Conservation (phyloP, 30 jellyfish, hydroid and myxozoan genomes). For the Aurelia sp. region DNA sequence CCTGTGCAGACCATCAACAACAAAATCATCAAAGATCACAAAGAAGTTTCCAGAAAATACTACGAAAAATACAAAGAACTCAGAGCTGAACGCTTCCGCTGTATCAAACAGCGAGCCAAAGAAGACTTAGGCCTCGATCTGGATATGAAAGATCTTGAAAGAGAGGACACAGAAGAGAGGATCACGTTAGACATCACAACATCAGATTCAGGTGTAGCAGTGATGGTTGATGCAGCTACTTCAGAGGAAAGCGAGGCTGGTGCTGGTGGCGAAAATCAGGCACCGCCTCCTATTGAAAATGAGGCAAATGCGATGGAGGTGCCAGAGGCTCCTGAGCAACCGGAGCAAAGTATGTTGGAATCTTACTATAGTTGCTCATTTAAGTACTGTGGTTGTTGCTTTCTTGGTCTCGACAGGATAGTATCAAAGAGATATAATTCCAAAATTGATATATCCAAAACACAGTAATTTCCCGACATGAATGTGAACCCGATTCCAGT, state of each 20-base stretch:
- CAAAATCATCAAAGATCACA: constrained; percentile 69
- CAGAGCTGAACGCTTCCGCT: constrained; percentile 79
- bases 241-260: constrained; percentile 17
- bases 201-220: constrained; percentile 38
- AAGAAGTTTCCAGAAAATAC: constrained; percentile 59
- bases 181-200: constrained; percentile 37
- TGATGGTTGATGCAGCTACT: constrained; percentile 17
- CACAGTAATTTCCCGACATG: too few species aligned
- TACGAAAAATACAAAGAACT: constrained; percentile 74
- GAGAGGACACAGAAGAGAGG: constrained; percentile 57
- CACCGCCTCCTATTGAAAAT: constrained; percentile 52
- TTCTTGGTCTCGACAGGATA: too few species aligned
- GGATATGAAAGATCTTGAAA: constrained; percentile 61
- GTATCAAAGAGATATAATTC: too few species aligned
- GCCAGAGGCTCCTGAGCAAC: constrained; percentile 45
- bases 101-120: constrained; percentile 74
- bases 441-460: too few species aligned
- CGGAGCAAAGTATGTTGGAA: constrained; percentile 17
- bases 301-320: constrained; percentile 48
- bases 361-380: background rate
- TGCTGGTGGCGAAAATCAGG: constrained; percentile 10
- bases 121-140: constrained; percentile 63
- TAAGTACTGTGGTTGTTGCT: too few species aligned
- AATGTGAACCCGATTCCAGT: too few species aligned
- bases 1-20: constrained; percentile 70